A percentile compares a stretch with the other conserved stretches of the same genome.
Evolutionary conservation across 2,797 vertebrate genomes (phyloP).

Genomic region (Psittacula echo): DNA sequence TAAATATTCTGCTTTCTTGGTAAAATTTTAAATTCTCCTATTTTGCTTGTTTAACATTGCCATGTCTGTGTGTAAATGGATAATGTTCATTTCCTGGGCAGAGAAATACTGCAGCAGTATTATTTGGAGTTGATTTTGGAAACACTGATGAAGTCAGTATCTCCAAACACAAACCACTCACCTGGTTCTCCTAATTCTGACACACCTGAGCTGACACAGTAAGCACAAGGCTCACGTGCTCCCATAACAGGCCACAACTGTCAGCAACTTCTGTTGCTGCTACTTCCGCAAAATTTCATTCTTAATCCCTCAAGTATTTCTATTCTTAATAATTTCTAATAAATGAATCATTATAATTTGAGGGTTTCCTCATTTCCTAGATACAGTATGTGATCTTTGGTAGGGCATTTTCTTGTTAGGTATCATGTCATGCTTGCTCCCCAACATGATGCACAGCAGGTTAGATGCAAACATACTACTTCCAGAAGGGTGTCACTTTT

Average conservation of each 20-base stretch:
- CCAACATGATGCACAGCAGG: neutral
- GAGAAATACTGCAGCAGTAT: neutral
- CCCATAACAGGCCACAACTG: neutral
- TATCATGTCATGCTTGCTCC: rapidly evolving
- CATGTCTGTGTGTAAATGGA: neutral
- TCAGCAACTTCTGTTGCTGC: neutral
- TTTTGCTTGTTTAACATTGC: conserved; percentile 8
- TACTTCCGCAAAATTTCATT: neutral
- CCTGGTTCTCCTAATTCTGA: neutral
- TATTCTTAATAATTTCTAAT: neutral
- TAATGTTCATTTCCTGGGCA: neutral
- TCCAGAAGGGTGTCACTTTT: neutral
- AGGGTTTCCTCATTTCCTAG: neutral
- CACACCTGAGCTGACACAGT: neutral
- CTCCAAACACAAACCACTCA: neutral
- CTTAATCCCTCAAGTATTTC: neutral
- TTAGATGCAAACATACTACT: neutral
- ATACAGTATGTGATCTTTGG: neutral
- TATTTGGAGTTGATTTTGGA: neutral
- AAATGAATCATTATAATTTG: neutral
- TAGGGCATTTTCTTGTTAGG: neutral
- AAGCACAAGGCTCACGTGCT: neutral
- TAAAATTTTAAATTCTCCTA: conserved; percentile 35
- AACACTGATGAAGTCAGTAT: neutral
- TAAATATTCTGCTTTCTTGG: conserved; percentile 46